Percentiles rank a stretch among this genome's conserved stretches.
Evolutionary conservation across 2,113 vertebrate species (phyloP).

Genomic region (Aegotheles bennettii): DNA sequence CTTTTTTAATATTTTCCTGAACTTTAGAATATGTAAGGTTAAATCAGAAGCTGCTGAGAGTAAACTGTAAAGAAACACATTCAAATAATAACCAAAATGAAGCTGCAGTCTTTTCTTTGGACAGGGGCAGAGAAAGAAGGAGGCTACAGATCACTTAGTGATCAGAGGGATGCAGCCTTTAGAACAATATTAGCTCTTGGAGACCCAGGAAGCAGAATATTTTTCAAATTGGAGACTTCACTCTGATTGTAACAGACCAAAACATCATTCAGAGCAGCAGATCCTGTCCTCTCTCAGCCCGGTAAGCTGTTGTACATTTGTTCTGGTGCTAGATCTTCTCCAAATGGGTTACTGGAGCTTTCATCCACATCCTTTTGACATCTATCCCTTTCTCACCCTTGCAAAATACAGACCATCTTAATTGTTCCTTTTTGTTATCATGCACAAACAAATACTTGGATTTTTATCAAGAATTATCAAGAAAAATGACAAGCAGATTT

Average conservation of each 20-base stretch:
- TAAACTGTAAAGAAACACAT: neutral
- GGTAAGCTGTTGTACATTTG: constrained; percentile 28
- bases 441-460: neutral
- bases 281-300: neutral
- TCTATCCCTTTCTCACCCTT: neutral
- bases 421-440: neutral
- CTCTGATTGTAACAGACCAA: neutral
- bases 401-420: neutral
- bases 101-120: constrained; percentile 19
- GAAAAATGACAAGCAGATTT: neutral
- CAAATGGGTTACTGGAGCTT: neutral
- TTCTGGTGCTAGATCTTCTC: constrained; percentile 6
- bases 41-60: neutral
- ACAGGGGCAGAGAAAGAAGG: neutral
- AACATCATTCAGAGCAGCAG: neutral
- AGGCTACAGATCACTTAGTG: constrained; percentile 20
- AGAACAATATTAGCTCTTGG: constrained; percentile 9
- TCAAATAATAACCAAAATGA: neutral
- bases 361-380: neutral
- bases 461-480: neutral
- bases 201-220: constrained; percentile 31
- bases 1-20: neutral
- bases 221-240: constrained; percentile 11
- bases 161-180: constrained; percentile 28
- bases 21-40: neutral